phyloP scores from a whole-genome alignment of 2,888 invertebrate genomes.

The Opisthograptis luteolata region DNA sequence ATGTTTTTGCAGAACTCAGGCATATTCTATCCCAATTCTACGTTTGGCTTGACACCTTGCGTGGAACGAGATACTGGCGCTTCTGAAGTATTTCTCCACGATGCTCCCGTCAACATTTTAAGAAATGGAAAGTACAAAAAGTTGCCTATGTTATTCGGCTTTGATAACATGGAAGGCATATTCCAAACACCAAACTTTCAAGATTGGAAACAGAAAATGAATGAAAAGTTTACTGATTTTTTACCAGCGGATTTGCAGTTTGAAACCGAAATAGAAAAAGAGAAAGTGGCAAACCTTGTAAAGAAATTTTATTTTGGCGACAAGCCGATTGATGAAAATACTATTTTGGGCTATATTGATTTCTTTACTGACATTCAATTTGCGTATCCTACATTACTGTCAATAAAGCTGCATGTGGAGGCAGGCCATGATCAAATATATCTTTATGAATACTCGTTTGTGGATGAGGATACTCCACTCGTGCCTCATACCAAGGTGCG shows the following conservation, averaged over 20 bases:
- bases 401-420: conserved; percentile 45
- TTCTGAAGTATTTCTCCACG: conserved; percentile 45
- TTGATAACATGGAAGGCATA: conserved; percentile 52
- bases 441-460: conserved; percentile 57
- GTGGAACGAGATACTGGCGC: conserved; percentile 43
- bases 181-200: conserved; percentile 38
- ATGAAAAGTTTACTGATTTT: conserved; percentile 55
- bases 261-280: conserved; percentile 44
- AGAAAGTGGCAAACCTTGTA: conserved; percentile 44
- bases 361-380: conserved; percentile 64
- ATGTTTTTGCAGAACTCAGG: conserved; percentile 39
- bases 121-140: conserved; percentile 46
- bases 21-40: conserved; percentile 39
- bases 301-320: conserved; percentile 58
- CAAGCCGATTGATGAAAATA: conserved; percentile 41
- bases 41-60: conserved; percentile 44
- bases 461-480: conserved; percentile 39
- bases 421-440: conserved; percentile 55
- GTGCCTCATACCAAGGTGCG: conserved; percentile 44
- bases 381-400: conserved; percentile 42
- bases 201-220: conserved; percentile 52
- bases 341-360: conserved; percentile 49
- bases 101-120: conserved; percentile 52
- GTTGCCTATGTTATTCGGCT: conserved; percentile 56
- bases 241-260: conserved; percentile 58